Conservation (phyloP, 2,888 invertebrate species). For the Alentia gelatinosa region DNA sequence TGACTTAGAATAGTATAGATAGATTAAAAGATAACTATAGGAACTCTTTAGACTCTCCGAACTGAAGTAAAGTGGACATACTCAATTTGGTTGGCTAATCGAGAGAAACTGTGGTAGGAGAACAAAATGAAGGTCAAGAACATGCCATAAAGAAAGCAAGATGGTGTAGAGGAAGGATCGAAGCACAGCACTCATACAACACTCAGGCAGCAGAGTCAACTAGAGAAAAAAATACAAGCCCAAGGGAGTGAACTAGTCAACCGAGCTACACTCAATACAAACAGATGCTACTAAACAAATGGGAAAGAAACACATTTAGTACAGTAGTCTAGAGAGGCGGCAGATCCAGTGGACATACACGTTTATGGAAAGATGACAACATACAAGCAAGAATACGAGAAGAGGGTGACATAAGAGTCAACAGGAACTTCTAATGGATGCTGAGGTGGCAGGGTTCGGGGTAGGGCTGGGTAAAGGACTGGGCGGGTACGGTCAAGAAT, state of each 20-base stretch:
- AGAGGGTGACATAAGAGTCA: too few species aligned
- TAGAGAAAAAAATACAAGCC: conserved; percentile 37
- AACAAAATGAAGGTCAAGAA: neutral
- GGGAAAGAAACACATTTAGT: neutral
- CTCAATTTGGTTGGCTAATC: too few species aligned
- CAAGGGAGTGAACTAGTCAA: conserved; percentile 53
- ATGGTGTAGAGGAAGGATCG: neutral
- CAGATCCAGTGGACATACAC: neutral
- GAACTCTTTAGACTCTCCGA: too few species aligned
- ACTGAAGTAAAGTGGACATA: too few species aligned
- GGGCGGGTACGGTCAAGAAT: too few species aligned
- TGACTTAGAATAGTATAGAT: too few species aligned
- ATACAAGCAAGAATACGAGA: neutral
- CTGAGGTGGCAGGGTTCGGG: too few species aligned
- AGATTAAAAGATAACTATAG: too few species aligned
- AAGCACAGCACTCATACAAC: neutral
- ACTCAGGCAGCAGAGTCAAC: conserved; percentile 50
- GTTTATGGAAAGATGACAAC: neutral
- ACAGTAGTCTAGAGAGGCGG: neutral
- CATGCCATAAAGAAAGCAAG: neutral
- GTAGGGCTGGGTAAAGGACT: too few species aligned
- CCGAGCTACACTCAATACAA: conserved; percentile 17
- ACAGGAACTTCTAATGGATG: too few species aligned
- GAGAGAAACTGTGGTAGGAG: neutral
- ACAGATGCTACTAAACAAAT: neutral